phyloP scores from a whole-genome alignment of 1,140 invertebrate genomes.

The Dendrolimus punctatus region DNA sequence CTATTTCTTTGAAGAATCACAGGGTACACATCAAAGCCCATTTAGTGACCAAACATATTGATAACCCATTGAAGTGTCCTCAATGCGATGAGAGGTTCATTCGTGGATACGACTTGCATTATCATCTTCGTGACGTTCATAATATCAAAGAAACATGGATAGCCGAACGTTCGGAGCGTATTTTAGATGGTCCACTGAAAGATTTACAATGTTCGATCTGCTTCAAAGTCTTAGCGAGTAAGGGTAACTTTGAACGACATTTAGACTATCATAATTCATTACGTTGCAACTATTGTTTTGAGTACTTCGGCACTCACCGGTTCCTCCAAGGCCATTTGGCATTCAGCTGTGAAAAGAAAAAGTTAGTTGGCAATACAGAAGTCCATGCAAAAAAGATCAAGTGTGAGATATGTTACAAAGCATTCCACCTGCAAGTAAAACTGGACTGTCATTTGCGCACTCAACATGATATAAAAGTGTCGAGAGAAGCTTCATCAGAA shows the following conservation, averaged over 20 bases:
- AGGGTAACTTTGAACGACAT: conserved; percentile 62
- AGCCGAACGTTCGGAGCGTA: conserved; percentile 35
- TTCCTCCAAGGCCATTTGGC: conserved; percentile 62
- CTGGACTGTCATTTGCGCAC: conserved; percentile 64
- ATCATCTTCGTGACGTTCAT: conserved; percentile 57
- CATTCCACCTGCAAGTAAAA: conserved; percentile 67
- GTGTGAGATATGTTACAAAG: conserved; percentile 64
- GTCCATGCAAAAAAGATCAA: conserved; percentile 56
- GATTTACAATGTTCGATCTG: conserved; percentile 67
- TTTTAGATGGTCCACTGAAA: conserved; percentile 40
- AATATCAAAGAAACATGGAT: conserved; percentile 58
- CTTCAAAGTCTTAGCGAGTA: conserved; percentile 56
- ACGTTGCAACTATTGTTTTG: conserved; percentile 68
- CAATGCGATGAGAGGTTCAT: conserved; percentile 55
- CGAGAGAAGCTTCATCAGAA: conserved; percentile 31
- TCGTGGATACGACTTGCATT: conserved; percentile 53
- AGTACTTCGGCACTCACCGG: conserved; percentile 56
- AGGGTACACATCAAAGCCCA: conserved; percentile 59
- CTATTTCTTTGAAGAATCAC: conserved; percentile 54
- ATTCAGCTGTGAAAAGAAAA: conserved; percentile 62
- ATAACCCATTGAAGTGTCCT: conserved; percentile 53
- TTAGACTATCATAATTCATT: conserved; percentile 65
- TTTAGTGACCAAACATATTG: conserved; percentile 50
- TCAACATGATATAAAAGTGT: conserved; percentile 45
- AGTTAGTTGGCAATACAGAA: conserved; percentile 60